Evolutionary conservation across 2,888 invertebrate genomes (phyloP).

Genomic region (Antitype chi): DNA sequence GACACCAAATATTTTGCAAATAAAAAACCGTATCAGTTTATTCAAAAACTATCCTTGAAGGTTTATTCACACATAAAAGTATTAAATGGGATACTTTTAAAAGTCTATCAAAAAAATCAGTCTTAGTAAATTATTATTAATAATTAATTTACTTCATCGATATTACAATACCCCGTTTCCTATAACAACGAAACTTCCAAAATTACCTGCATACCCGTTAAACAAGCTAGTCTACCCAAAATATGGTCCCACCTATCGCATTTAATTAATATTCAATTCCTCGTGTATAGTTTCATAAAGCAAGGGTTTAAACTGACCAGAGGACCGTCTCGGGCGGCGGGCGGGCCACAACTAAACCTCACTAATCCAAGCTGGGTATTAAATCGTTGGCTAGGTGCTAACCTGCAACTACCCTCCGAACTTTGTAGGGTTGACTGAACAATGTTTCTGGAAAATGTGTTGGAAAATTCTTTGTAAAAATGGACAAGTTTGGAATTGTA

Average conservation of each 20-base stretch:
- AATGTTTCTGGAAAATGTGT: slow-evolving; percentile 33
- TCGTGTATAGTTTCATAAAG: slow-evolving; percentile 79
- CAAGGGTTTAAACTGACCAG: slow-evolving; percentile 86
- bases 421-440: slow-evolving; percentile 66
- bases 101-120: not conserved
- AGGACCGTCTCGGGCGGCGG: slow-evolving; percentile 78
- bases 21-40: not conserved
- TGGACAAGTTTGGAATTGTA: too few species aligned
- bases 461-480: not conserved
- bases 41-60: not conserved
- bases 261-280: slow-evolving; percentile 75
- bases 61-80: not conserved
- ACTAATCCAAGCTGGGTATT: slow-evolving; percentile 88
- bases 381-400: slow-evolving; percentile 86
- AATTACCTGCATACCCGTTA: slow-evolving; percentile 29
- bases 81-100: not conserved
- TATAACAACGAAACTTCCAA: slow-evolving; percentile 10
- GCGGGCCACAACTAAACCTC: slow-evolving; percentile 83
- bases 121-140: not conserved
- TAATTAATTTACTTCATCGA: not conserved
- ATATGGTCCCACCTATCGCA: slow-evolving; percentile 64
- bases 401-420: slow-evolving; percentile 79
- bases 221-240: slow-evolving; percentile 53
- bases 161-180: not conserved
- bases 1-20: too few species aligned